Evolutionary conservation across 64 coral and sea anemone genomes (phyloP).

Genomic region (Trachythela sp.): DNA sequence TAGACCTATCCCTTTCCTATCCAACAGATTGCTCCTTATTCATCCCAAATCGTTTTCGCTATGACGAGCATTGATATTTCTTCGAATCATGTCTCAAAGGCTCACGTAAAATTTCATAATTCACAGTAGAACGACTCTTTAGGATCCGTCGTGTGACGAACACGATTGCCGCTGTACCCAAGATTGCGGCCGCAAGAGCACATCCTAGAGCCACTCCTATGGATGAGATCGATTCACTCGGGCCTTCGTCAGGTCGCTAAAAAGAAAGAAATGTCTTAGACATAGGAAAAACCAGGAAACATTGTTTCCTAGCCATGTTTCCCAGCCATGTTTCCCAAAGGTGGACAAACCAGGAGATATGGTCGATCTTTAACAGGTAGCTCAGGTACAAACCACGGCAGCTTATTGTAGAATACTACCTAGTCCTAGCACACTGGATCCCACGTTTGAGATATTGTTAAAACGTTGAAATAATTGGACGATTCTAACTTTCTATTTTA

Average conservation of each 20-base stretch:
- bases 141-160: background rate
- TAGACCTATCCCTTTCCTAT: no score
- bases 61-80: background rate
- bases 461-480: no score
- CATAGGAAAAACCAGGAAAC: no score
- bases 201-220: background rate
- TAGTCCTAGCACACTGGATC: no score
- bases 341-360: no score
- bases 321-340: background rate
- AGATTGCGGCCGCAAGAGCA: background rate
- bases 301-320: no score
- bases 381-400: no score
- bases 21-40: no score
- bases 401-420: no score
- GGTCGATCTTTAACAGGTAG: no score
- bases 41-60: background rate
- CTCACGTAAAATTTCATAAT: slow-evolving; percentile 2
- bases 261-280: background rate
- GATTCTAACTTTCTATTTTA: no score
- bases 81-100: slow-evolving; percentile 1
- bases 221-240: background rate
- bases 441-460: no score
- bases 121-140: background rate
- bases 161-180: background rate
- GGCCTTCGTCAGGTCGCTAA: background rate